Percentiles rank a stretch among this genome's conserved stretches.
Conservation (phyloP, 1,140 invertebrate species). For the Cyrtorhinus lividipennis region DNA sequence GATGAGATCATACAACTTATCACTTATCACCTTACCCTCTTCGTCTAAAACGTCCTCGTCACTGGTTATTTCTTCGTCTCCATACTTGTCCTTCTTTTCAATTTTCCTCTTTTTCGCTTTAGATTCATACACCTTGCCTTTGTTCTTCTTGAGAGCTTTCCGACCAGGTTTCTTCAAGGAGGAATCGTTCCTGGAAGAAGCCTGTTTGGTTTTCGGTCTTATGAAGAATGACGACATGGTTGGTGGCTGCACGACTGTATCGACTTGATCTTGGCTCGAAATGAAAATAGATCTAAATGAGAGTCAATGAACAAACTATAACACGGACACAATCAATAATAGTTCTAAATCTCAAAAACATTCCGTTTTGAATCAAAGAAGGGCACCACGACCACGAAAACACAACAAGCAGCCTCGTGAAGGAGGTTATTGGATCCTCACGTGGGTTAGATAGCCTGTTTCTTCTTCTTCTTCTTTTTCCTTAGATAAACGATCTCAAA, state of each 20-base stretch:
- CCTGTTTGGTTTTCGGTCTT: background rate
- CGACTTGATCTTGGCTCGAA: background rate
- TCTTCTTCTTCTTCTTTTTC: too few relatives aligned
- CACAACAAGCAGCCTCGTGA: too few relatives aligned
- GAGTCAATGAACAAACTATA: too few relatives aligned
- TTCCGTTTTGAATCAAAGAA: too few relatives aligned
- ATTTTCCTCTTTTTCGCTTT: constrained; percentile 22
- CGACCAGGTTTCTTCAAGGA: background rate
- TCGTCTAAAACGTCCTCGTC: constrained; percentile 30
- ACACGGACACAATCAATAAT: too few relatives aligned
- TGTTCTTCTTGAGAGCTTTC: background rate
- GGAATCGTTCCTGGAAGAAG: background rate
- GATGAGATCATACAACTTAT: too few relatives aligned
- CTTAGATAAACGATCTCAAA: too few relatives aligned
- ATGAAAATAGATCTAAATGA: too few relatives aligned
- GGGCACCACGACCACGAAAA: too few relatives aligned
- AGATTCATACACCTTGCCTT: background rate
- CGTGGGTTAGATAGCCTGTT: too few relatives aligned
- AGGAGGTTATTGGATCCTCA: too few relatives aligned
- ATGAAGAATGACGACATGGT: background rate
- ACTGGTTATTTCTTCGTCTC: constrained; percentile 35
- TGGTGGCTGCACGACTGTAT: background rate
- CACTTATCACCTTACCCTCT: constrained; percentile 28
- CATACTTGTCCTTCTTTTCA: constrained; percentile 10
- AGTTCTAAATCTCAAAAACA: too few relatives aligned